Conservation (phyloP, 2,888 invertebrate genomes). For the Thecocarcelia acutangulata region DNA sequence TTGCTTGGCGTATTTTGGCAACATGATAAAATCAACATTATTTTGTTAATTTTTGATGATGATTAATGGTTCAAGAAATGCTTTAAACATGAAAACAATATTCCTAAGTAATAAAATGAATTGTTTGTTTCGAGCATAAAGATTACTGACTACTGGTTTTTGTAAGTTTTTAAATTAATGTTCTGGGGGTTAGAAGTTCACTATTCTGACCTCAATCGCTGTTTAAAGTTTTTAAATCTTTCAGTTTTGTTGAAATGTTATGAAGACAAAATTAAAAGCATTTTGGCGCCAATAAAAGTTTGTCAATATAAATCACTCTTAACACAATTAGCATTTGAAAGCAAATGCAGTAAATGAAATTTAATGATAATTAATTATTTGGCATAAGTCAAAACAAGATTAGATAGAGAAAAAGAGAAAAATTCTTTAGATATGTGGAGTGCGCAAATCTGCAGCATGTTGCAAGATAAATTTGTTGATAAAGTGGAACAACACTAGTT, state of each 20-base stretch:
- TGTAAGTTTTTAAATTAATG: slow-evolving; percentile 30
- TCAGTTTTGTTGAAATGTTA: background rate
- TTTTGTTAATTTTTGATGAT: slow-evolving; percentile 1
- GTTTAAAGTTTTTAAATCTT: slow-evolving; percentile 58
- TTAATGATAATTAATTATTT: slow-evolving; percentile 63
- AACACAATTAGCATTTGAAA: slow-evolving; percentile 64
- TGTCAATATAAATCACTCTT: slow-evolving; percentile 21
- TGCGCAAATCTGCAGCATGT: no score
- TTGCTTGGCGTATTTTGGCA: slow-evolving; percentile 2
- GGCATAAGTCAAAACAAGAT: slow-evolving; percentile 6
- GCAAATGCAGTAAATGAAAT: slow-evolving; percentile 60
- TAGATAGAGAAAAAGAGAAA: background rate
- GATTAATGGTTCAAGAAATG: slow-evolving; percentile 55
- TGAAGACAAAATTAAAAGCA: slow-evolving; percentile 11
- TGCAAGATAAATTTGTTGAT: no score
- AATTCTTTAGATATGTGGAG: no score
- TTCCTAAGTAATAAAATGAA: slow-evolving; percentile 1
- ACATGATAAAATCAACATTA: background rate
- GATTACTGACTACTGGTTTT: slow-evolving; percentile 34
- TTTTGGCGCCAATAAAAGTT: slow-evolving; percentile 53
- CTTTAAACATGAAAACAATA: slow-evolving; percentile 3
- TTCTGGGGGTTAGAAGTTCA: slow-evolving; percentile 54
- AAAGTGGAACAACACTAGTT: no score
- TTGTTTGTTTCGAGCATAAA: background rate
- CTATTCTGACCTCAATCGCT: slow-evolving; percentile 63